Base-by-base conservation (phyloP, 2,113 vertebrate species). In the Dendrocopos noguchii region DNA sequence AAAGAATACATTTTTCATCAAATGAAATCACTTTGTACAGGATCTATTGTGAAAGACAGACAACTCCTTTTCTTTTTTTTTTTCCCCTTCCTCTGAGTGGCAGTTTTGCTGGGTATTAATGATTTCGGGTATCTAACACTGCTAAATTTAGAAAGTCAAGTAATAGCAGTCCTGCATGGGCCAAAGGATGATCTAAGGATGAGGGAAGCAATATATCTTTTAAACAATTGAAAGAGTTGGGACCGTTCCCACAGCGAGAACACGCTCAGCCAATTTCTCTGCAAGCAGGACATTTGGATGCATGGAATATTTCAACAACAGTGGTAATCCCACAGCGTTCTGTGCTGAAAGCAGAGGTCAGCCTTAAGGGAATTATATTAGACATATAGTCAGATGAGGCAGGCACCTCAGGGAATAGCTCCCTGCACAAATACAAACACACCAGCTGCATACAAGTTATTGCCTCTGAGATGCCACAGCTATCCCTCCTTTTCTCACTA, bases 141-240 rank as follows among this genome's bases (percentile, higher is more conserved):
- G 56, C 91, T 96, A 95, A 95, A 97, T 96, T 97, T 97, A 97
- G 95, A 75, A 94, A 91, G 56, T 19, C 82, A 84, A 93, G 92
- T 92, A 97, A 93, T 55, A 96, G 66, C n/a, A 90, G 47, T 76
- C 80, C 53, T 52, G 31, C 24, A 1, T 44, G 60, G 53, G 94
- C 97, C 96, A 96, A 96, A 94, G 47, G 87, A 97, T 95, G 91
- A 96, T 79, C 93, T 96, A 94, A 96, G 84, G 82, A 96, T 94
- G 91, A 96, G 68, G 85, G 78, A 94, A 96, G 90, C 79, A 87
- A 80, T 95, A 91, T 68, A 94, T 96, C 95, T 95, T 91, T 78
- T 85, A 83, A 96, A 93, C 91, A 96, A 96, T 92, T 94, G 93
- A 90, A 94, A 89, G 73, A 92, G 29, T 36, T 95, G 84, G 95